Percentiles rank a stretch among this genome's conserved stretches.
phyloP scores from a whole-genome alignment of 2,888 invertebrate species.

The Biston betularia region DNA sequence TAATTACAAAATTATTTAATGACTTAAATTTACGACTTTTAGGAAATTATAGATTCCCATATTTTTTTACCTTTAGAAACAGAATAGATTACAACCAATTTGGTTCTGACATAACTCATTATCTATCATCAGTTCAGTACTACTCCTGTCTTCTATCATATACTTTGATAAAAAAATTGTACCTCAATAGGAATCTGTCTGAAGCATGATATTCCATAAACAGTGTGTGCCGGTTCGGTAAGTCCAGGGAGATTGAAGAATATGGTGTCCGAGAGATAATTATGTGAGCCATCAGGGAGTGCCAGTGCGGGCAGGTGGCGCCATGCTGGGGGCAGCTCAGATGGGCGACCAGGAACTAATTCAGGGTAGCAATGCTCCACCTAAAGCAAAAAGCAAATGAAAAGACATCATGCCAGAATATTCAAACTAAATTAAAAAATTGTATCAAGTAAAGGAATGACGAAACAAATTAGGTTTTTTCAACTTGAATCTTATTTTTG shows the following conservation, averaged over 20 bases:
- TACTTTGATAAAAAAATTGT: slow-evolving; percentile 10
- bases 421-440: too few relatives aligned
- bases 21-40: too few relatives aligned
- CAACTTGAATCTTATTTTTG: too few relatives aligned
- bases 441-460: too few relatives aligned
- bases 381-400: slow-evolving; percentile 67
- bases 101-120: too few relatives aligned
- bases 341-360: slow-evolving; percentile 90
- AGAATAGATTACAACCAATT: too few relatives aligned
- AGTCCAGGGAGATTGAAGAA: slow-evolving; percentile 98
- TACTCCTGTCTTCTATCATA: not conserved
- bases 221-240: slow-evolving; percentile 92
- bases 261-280: slow-evolving; percentile 97
- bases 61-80: too few relatives aligned
- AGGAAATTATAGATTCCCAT: too few relatives aligned
- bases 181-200: slow-evolving; percentile 98
- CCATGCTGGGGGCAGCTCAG: slow-evolving; percentile 97
- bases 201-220: slow-evolving; percentile 99
- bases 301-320: slow-evolving; percentile 98
- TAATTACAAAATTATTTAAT: too few relatives aligned
- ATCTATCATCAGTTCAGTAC: too few relatives aligned
- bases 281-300: slow-evolving; percentile 99
- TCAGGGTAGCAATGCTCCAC: slow-evolving; percentile 97
- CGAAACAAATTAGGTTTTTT: too few relatives aligned
- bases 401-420: too few relatives aligned